Base-by-base conservation (phyloP, 2,888 invertebrate genomes). In the Yponomeuta plumbellus region DNA sequence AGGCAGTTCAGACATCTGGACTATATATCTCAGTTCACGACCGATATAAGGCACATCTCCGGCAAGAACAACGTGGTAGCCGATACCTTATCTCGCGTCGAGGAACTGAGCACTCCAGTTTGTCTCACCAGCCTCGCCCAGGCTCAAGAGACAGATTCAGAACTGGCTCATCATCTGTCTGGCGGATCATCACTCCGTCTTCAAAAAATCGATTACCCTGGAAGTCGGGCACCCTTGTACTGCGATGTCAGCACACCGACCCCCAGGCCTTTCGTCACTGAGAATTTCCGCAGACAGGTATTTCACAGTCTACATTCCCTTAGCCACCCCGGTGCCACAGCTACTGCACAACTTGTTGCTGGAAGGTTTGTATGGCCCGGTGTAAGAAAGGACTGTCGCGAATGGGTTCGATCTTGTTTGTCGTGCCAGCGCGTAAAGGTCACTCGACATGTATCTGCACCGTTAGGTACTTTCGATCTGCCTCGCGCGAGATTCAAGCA, bases 251-350 rank as follows among this genome's bases (percentile, higher is more conserved):
- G 61, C 52, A 69, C 64, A n/a, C 40, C 62, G 23, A 64, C 44
- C n/a, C 65, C 68, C 11, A 68, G 71, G 34, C 70, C 70, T 34
- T 71, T 67, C 34, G 67, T 71, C 20, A 61, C 68, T 2, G 65
- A 66, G 59, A 2, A n/a, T 13, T 61, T 68, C 4, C 67, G 72
- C 5, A 56, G 40, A 23, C 68, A 68, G 56, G 56, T 71, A 4
- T 72, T 69, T 34, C 56, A 69, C 11, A 67, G 57, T 20, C 64
- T 69, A 1, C 71, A 71, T 58, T 61, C 59, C 6, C 56, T 70
- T 1, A 72, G 71, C 59, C 71, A 71, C 68, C 78, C 69, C 22
- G 64, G 69, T n/a, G 57, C 67, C 6, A 65, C 66, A n/a, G 67
- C 70, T 10, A 59, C 70, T 0, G 52, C 64, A 11, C 63, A 66